phyloP scores from a whole-genome alignment of 2,797 vertebrate species.

The Distichodus sexfasciatus region DNA sequence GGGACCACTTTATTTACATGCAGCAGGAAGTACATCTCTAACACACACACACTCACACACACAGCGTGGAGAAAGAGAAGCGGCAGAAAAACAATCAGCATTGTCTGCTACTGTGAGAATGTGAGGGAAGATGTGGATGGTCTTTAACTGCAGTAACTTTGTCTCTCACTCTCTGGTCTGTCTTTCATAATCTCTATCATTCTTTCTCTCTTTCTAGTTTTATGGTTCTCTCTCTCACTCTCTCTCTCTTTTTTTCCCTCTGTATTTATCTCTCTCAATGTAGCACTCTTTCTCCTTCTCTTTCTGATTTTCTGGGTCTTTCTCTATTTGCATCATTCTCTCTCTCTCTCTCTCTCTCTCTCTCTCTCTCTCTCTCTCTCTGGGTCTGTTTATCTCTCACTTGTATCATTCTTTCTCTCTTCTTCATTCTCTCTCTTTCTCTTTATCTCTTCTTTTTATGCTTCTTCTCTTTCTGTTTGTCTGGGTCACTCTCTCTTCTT shows the following conservation, averaged over 20 bases:
- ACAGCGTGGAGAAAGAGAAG: background rate
- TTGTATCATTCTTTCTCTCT: too few relatives aligned
- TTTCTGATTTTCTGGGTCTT: background rate
- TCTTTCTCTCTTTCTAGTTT: too few relatives aligned
- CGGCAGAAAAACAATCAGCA: slow-evolving; percentile 24
- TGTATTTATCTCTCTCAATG: too few relatives aligned
- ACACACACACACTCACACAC: slow-evolving; percentile 3
- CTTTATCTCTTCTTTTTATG: background rate
- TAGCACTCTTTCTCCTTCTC: too few relatives aligned
- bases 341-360: background rate
- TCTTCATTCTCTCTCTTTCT: background rate
- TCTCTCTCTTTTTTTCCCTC: too few relatives aligned
- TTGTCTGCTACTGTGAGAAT: background rate
- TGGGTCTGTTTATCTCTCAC: background rate
- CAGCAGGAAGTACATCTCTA: slow-evolving; percentile 32
- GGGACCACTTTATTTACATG: slow-evolving; percentile 79
- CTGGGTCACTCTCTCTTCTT: background rate
- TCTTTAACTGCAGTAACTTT: too few relatives aligned
- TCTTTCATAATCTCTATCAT: too few relatives aligned
- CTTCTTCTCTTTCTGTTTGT: background rate
- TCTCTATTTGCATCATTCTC: background rate
- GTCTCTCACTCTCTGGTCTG: too few relatives aligned
- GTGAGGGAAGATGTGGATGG: too few relatives aligned
- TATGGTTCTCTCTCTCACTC: too few relatives aligned
- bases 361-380: background rate